Base-by-base conservation (phyloP, 23 tunicate genomes). In the Trididemnum clinides region DNA sequence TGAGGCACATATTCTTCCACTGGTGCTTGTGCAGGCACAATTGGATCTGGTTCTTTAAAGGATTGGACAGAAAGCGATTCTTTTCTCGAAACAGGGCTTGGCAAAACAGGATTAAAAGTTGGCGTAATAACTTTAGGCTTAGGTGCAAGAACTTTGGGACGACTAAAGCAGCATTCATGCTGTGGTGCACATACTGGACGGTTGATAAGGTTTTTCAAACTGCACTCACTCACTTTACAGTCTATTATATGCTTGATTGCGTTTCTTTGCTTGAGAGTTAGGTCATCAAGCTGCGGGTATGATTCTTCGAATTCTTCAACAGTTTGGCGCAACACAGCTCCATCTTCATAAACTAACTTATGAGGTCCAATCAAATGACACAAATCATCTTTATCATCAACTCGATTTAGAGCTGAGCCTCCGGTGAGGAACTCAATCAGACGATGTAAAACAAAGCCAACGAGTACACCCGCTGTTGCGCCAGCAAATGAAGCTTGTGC, bases 331-430 rank as follows among this genome's bases (percentile, higher is more conserved):
- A 92, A 87, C 32, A 92, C 97, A 0, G 97, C 97, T 15, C 97
- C 97, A 0, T 70, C 36, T 2, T 79, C 86, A 58, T 31, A 92
- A 20, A 50, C 80, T 72, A 92, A 71, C 37, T 21, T 27, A 10
- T 64, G 71, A 0, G 78, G 63, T 10, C 65, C 71, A 84, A 88
- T 77, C 1, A 92, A 38, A 44, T 92, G 97, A 29, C 66, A 33
- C 28, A 92, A 84, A 80, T 92, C 97, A 32, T 88, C 89, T 79
- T 88, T 92, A 29, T 92, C 92, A 34, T 92, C 97, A 5, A 88
- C 87, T 1, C 92, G 83, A 1, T 87, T 84, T 85, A 81, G 83
- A 39, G 80, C 73, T 1, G 39, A 64, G 26, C 86, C 87, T 23
- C 81, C 83, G 5, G 87, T 64, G 22, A 44, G 22, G 1, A 29